Evolutionary conservation across 2,797 vertebrate genomes (phyloP), one percentile per base, ranked within the genome.

Genomic region (Esox lucius): DNA sequence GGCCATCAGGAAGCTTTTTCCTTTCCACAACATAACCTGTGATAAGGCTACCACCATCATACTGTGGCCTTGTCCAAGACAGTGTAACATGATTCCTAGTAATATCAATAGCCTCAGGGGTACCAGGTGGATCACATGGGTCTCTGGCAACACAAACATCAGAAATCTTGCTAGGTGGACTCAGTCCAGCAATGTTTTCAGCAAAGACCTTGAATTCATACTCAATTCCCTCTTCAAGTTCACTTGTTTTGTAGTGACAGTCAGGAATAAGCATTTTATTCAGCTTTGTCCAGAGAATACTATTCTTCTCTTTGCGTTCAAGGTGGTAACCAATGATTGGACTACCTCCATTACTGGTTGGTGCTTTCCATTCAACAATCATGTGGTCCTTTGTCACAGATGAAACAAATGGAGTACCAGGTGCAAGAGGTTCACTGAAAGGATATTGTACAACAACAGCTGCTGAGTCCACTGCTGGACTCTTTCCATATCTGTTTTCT

Each of bases 401-500:
- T 85, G 95, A 94, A 71, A 95, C 95, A 91, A 92, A 94, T n/a
- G 35, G 39, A 68, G 16, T 46, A 42, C n/a, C 9, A 22, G 97
- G n/a, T 42, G 39, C 39, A 68, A 22, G 12, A 68, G 39, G 96
- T 78, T 94, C 94, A 89, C 94, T 98, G 87, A 97, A 98, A 70
- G 97, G 96, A 89, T 99, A 99, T 83, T 98, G 96, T 70, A 96
- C 97, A 89, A 97, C 70, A 81, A 97, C 81, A 80, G 93, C 74
- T 68, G 94, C 82, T 84, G 97, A 99, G 83, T 97, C 86, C 71
- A 99, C 88, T 26, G 95, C 84, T 69, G 93, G 71, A 75, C 98
- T 99, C 90, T 98, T 99, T 85, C 98, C 98, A 79, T 99, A 99
- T 80, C 98, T 95, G 70, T 99, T 99, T 93, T 99, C 98, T 87